Conservation (phyloP, 2,113 vertebrate genomes). For the Thamnophis sirtalis region DNA sequence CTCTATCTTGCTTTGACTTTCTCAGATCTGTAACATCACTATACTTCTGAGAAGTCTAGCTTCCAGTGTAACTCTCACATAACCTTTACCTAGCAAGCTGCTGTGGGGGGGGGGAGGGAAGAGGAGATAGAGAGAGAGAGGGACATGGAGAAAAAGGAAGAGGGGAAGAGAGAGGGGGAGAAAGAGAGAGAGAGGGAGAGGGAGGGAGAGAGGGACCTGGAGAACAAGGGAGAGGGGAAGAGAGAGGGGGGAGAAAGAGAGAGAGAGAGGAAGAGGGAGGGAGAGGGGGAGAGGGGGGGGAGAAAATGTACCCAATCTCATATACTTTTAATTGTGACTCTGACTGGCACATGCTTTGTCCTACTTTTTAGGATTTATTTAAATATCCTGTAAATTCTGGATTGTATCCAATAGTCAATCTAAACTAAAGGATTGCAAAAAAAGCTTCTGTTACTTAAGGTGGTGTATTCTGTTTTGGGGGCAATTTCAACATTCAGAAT, state of each 20-base stretch:
- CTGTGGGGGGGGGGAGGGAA: neutral
- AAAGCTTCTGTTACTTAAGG: neutral
- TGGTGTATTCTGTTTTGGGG: neutral
- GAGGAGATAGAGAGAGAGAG: neutral
- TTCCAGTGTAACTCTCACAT: neutral
- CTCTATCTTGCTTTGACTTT: neutral
- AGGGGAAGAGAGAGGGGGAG: neutral
- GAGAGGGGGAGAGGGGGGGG: neutral
- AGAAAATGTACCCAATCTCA: neutral
- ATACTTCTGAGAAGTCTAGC: neutral
- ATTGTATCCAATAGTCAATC: neutral
- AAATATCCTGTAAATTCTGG: neutral
- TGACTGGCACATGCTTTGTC: neutral
- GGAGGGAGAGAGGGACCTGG: neutral
- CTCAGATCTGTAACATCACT: neutral
- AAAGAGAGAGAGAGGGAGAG: too few relatives aligned
- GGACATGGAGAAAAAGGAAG: too few relatives aligned
- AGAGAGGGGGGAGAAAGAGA: neutral
- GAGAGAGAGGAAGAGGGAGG: accelerated
- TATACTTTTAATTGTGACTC: neutral
- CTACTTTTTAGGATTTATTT: neutral
- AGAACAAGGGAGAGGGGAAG: neutral
- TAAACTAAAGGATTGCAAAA: neutral
- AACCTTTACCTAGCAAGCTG: neutral
- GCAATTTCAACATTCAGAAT: neutral